These are phyloP conservation scores for Dinocampus coccinellae DNA, from an alignment of 2,888 invertebrate species.

Conservation along the genomic window DNA sequence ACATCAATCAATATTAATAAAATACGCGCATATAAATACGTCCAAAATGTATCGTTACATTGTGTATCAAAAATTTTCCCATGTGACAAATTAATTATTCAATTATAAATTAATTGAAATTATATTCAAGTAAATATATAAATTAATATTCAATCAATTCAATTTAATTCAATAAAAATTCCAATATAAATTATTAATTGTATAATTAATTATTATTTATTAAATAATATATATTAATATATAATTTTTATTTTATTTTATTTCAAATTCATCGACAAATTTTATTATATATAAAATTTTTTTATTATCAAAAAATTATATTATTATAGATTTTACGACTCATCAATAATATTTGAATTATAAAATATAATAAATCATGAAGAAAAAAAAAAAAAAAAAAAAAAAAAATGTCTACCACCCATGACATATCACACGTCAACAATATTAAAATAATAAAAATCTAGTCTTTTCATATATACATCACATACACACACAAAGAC, in stretches of 20 bases:
- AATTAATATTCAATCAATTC: too few relatives aligned
- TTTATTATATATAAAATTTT: background rate
- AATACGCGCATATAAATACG: background rate
- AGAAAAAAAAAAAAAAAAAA: too few relatives aligned
- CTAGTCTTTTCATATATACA: too few relatives aligned
- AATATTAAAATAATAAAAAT: too few relatives aligned
- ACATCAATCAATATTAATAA: slow-evolving; percentile 17
- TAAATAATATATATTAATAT: too few relatives aligned
- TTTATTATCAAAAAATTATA: background rate
- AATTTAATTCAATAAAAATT: too few relatives aligned
- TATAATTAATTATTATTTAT: too few relatives aligned
- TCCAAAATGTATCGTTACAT: background rate
- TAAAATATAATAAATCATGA: slow-evolving; percentile 6
- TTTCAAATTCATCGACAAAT: background rate
- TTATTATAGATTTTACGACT: background rate
- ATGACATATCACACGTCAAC: slow-evolving; percentile 3
- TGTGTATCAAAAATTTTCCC: background rate
- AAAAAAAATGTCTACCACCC: background rate
- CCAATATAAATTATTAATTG: too few relatives aligned
- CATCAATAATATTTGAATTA: slow-evolving; percentile 5
- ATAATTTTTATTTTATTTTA: too few relatives aligned
- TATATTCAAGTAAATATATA: background rate
- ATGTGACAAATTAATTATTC: background rate
- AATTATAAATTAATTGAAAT: background rate
- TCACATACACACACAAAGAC: background rate